phyloP scores from a whole-genome alignment of 2,797 vertebrate species.

The Muraenolepis orangiensis region DNA sequence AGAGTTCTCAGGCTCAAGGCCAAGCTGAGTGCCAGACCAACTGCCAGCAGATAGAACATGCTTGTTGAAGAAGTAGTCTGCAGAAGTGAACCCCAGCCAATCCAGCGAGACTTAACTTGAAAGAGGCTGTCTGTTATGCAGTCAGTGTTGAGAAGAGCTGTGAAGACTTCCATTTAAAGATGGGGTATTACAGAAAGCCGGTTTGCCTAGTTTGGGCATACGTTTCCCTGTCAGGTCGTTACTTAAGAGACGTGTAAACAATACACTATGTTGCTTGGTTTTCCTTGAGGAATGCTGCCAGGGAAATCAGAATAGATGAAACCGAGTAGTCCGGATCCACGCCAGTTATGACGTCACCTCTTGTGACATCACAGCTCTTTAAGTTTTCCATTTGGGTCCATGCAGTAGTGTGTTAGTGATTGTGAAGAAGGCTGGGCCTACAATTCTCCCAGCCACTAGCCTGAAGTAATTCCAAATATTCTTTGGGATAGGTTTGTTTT shows the following conservation, averaged over 20 bases:
- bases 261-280: background rate
- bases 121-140: conserved; percentile 1
- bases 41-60: conserved; percentile 26
- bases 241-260: background rate
- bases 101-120: background rate
- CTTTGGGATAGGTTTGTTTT: background rate
- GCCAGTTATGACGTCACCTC: background rate
- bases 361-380: no score
- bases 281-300: background rate
- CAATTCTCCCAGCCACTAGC: background rate
- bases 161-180: background rate
- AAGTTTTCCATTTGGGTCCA: background rate
- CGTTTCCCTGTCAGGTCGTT: background rate
- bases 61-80: conserved; percentile 21
- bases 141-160: conserved; percentile 4
- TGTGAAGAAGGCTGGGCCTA: background rate
- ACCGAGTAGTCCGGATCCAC: background rate
- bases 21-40: background rate
- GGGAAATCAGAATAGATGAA: background rate
- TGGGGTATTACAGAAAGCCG: background rate
- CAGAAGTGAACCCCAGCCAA: background rate
- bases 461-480: background rate
- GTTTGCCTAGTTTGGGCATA: background rate
- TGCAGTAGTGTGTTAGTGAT: background rate
- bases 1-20: background rate